phyloP scores from a whole-genome alignment of 2,797 vertebrate genomes.

The Manis pentadactyla region DNA sequence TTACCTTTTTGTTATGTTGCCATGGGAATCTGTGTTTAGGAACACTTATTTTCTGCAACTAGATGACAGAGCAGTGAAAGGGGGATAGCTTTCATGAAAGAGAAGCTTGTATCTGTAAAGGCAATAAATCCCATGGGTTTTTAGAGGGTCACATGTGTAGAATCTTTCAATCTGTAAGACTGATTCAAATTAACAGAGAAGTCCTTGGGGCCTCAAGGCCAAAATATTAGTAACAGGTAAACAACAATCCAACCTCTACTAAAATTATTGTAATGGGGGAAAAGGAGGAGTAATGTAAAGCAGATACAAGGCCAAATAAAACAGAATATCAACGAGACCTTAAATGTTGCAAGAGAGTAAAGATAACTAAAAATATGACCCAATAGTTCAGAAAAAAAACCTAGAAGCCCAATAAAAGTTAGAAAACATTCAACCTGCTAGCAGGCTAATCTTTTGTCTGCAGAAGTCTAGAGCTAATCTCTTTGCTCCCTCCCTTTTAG shows the following conservation, averaged over 20 bases:
- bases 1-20: conserved; percentile 80
- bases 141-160: not conserved
- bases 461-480: conserved; percentile 57
- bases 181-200: conserved; percentile 41
- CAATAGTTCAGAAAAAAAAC: conserved; percentile 31
- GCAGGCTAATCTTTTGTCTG: conserved; percentile 34
- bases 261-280: conserved; percentile 20
- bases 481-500: conserved; percentile 61
- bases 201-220: not conserved
- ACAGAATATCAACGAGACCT: conserved; percentile 23
- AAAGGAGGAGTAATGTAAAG: conserved; percentile 7
- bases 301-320: not conserved
- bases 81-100: not conserved
- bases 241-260: not conserved
- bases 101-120: not conserved
- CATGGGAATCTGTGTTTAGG: conserved; percentile 78
- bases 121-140: not conserved
- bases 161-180: not conserved
- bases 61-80: conserved; percentile 42
- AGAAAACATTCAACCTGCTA: conserved; percentile 44
- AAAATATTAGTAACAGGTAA: conserved; percentile 16
- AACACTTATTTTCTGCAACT: conserved; percentile 70
- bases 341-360: conserved; percentile 4
- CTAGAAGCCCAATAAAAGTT: conserved; percentile 30
- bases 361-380: conserved; percentile 42